Conservation (phyloP, 2,113 vertebrate genomes). For the Bagarius yarrelli region DNA sequence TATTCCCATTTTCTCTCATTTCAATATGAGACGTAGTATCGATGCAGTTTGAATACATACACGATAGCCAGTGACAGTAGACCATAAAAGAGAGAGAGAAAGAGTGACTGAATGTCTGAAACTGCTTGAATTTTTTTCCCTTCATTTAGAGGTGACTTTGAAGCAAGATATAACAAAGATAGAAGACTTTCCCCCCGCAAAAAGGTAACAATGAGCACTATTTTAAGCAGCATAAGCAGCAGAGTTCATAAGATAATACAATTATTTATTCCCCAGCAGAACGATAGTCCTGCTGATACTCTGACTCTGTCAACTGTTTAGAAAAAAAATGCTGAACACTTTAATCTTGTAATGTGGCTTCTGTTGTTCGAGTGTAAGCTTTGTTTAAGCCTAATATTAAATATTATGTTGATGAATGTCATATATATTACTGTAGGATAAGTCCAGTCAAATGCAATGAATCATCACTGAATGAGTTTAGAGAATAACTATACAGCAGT, state of each 20-base stretch:
- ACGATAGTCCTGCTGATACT: background rate
- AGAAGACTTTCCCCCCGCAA: background rate
- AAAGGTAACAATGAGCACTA: background rate
- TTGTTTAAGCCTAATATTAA: background rate
- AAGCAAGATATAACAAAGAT: background rate
- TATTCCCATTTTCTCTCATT: constrained; percentile 70
- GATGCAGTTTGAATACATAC: constrained; percentile 58
- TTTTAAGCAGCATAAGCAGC: background rate
- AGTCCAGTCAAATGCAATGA: background rate
- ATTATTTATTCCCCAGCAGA: background rate
- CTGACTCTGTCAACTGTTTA: background rate
- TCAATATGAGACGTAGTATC: constrained; percentile 59
- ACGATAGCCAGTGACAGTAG: constrained; percentile 52
- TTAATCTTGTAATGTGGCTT: background rate
- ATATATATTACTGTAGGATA: background rate
- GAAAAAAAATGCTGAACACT: background rate
- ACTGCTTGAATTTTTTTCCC: constrained; percentile 57
- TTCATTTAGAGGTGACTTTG: background rate
- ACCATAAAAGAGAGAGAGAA: constrained; percentile 60
- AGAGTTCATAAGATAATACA: background rate
- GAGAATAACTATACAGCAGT: background rate
- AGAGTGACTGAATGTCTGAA: constrained; percentile 76
- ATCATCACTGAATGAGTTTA: background rate
- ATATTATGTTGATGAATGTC: background rate
- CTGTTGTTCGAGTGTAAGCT: background rate